Percentiles rank a stretch among this genome's conserved stretches.
Evolutionary conservation across 2,797 vertebrate species (phyloP).

Genomic region (Eospalax fontanierii): DNA sequence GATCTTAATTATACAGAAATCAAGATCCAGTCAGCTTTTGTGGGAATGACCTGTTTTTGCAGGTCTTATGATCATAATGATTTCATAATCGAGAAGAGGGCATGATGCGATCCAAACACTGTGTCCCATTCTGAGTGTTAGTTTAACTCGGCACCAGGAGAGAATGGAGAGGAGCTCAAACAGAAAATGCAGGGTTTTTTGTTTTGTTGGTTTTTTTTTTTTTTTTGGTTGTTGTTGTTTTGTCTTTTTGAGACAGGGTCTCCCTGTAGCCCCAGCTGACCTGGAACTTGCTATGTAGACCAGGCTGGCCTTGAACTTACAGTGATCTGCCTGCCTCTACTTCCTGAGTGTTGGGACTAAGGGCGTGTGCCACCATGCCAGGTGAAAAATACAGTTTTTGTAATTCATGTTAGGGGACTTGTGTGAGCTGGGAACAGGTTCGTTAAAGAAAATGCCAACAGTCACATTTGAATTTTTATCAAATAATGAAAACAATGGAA

Average conservation of each 20-base stretch:
- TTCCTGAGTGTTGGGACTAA: no score
- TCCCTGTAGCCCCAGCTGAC: no score
- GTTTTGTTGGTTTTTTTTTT: no score
- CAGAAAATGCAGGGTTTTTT: no score
- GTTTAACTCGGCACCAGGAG: background rate
- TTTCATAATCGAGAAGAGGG: background rate
- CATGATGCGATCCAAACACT: background rate
- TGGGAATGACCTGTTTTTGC: background rate
- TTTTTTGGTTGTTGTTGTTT: no score
- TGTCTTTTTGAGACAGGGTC: no score
- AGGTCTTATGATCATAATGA: background rate
- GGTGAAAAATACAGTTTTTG: background rate
- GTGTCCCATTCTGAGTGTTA: background rate
- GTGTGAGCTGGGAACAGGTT: slow-evolving; percentile 10
- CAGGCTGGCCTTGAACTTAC: no score
- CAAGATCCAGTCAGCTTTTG: background rate
- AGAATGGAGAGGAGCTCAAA: background rate
- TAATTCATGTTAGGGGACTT: background rate
- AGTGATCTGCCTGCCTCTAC: no score
- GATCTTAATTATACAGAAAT: slow-evolving; percentile 10
- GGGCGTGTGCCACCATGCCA: no score
- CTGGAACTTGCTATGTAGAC: no score
- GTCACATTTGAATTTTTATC: slow-evolving; percentile 33
- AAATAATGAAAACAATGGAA: slow-evolving; percentile 13
- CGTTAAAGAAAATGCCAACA: background rate